Base-by-base conservation (phyloP, 2,113 vertebrate genomes). In the Hiodon tergisus region DNA sequence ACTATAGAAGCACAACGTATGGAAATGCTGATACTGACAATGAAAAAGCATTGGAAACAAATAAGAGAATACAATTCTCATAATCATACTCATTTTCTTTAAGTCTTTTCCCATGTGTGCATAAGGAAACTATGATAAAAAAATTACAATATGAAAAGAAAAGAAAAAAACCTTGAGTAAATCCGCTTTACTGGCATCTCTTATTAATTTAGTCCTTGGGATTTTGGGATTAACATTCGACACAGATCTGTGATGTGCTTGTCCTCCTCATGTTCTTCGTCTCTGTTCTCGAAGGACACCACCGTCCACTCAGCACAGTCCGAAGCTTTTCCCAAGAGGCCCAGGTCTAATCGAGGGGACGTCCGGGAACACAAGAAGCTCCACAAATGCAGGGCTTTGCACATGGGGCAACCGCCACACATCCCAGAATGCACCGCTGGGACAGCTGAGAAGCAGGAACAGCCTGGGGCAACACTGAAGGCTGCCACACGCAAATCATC, bases 321-420 rank as follows among this genome's bases (percentile, higher is more conserved):
- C 0, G 51, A 80, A 0, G 69, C 79, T 5, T 71, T 55, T 2
- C 4, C 60, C 6, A 72, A 62, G 58, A 73, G 81, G 17, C 79
- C 83, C 69, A 79, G 76, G 78, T 88, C 80, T 14, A 66, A 75
- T 31, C 85, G 79, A 75, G 46, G 72, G 48, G 73, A 77, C 55
- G 79, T 76, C 54, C 76, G 59, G 31, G 87, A 89, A 46, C 88
- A 87, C 78, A 87, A 85, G 72, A 90, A 79, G 77, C 75, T 68
- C 46, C 62, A 55, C 7, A 90, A 86, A 57, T 81, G 74, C 59
- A 85, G 72, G 77, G 62, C 58, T 59, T 76, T 80, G 7, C 63
- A 74, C 69, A 59, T 69, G 50, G 88, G 86, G 80, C 75, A 76
- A 2, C 77, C 77, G 4, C 4, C 74, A 0, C 53, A 72, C 1